Evolutionary conservation across 2,797 vertebrate species (phyloP).

Genomic region (Spinus olivaceus): DNA sequence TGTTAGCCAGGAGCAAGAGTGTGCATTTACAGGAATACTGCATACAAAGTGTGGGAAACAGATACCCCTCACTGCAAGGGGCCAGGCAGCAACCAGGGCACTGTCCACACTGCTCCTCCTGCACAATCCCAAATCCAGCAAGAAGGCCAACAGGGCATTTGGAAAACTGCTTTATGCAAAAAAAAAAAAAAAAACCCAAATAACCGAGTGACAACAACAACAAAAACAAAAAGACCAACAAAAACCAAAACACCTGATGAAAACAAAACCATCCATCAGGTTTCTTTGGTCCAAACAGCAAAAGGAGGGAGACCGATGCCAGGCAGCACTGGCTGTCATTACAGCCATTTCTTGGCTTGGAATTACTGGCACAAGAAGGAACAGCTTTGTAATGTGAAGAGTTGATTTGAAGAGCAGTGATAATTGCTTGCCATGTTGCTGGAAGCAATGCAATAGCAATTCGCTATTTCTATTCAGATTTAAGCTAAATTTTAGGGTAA

Average conservation of each 20-base stretch:
- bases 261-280: neutral
- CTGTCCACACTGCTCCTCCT: neutral
- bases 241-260: rapidly evolving
- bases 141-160: neutral
- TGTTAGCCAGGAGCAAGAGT: neutral
- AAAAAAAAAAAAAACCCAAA: too few species aligned
- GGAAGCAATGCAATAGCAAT: neutral
- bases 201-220: neutral
- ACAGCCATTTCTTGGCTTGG: rapidly evolving
- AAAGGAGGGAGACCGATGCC: neutral
- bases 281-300: neutral
- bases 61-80: neutral
- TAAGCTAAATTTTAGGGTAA: neutral
- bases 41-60: neutral
- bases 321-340: neutral
- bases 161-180: neutral
- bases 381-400: rapidly evolving
- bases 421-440: neutral
- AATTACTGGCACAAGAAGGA: neutral
- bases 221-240: neutral
- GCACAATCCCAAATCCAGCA: rapidly evolving
- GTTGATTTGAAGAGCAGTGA: neutral
- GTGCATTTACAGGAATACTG: neutral
- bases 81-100: neutral
- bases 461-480: rapidly evolving